Base-by-base conservation (phyloP, 2,797 vertebrate genomes). In the Enteromius thamalakanensis region DNA sequence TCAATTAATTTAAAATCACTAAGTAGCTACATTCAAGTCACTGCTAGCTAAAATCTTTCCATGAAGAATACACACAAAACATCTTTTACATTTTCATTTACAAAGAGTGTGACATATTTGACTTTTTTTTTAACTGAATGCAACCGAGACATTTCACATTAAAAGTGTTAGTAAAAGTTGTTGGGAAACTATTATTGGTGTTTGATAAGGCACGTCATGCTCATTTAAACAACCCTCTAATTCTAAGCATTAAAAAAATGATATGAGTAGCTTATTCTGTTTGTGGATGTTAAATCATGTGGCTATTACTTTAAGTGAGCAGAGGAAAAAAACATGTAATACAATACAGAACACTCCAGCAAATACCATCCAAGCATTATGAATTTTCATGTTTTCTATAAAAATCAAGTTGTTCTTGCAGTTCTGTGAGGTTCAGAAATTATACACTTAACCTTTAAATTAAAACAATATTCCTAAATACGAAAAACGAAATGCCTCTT, bases 401-500 rank as follows among this genome's bases (percentile, higher is more conserved):
- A 19, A 71, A 72, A 11, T 4, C 42, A 10, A 32, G 6, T 55
- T 40, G 53, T 75, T 58, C 34, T 75, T 58, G 32, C 6, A 23
- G 2, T 4, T 37, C 32, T 55, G 6, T n/a, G 37, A 58, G 51
- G 21, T 58, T 21, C 45, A 79, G 3, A 79, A 51, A 67, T 37
- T 3, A 29, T 29, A 58, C 72, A 69, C 9, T 23, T 51, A 40
- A 74, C 55, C 53, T 72, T 74, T 81, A 23, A 62, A 42, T 17
- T 5, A 62, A 49, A 49, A 81, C 29, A 64, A 32, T 47, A n/a
- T 32, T 64, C 26, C 62, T 37, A 75, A 75, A 65, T 81, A 49
- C 37, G 45, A 34, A 42, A 64, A 79, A n/a, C 79, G 12, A 58
- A 76, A 78, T 19, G 21, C 62, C 49, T 76, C 3, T 74, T 79